Evolutionary conservation across 2,113 vertebrate species (phyloP), one percentile per base, ranked within the genome.

Genomic region (rat (Rattus norvegicus)): DNA sequence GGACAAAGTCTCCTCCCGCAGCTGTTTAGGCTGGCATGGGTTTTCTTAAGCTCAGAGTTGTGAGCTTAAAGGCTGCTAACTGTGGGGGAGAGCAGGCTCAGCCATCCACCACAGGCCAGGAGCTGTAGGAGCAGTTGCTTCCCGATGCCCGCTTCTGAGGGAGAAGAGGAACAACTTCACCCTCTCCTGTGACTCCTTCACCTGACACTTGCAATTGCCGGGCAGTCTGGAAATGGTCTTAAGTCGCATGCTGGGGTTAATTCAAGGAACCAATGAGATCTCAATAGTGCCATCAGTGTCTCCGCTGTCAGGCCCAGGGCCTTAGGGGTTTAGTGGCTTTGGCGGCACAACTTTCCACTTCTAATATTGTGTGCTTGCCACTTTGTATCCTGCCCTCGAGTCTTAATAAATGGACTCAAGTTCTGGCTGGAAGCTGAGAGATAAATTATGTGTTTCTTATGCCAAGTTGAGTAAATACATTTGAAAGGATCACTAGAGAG

Each of bases 361-460:
- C 96, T 86, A 79, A 79, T 93, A 92, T 61, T 26, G 39, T 0
- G 0, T 75, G 13, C 94, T 83, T 92, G 80, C 33, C 26, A 95
- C 33, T 20, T 75, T 88, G 70, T 28, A 26, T 75, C n/a, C 92
- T 16, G 1, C 96, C 95, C 84, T 97, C 89, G 80, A 83, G 39
- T 97, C 72, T 94, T 95, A 95, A 73, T 89, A 90, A 80, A 73
- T 85, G 54, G 13, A 36, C 97, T 96, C 92, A 96, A 95, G 97
- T 75, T 79, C 86, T 93, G 54, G 80, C 81, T 93, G 95, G 95
- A 95, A 97, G 96, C 76, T 69, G n/a, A 72, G 91, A 72, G 94
- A 93, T 92, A 93, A 97, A 98, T 97, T 93, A 36, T 89, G 14
- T 54, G 90, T 98, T 98, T 97, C 93, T 97, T 90, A n/a, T 96